Evolutionary conservation across 2,113 vertebrate species (phyloP), one percentile per base, ranked within the genome.

Genomic region (Corythornis cristatus): DNA sequence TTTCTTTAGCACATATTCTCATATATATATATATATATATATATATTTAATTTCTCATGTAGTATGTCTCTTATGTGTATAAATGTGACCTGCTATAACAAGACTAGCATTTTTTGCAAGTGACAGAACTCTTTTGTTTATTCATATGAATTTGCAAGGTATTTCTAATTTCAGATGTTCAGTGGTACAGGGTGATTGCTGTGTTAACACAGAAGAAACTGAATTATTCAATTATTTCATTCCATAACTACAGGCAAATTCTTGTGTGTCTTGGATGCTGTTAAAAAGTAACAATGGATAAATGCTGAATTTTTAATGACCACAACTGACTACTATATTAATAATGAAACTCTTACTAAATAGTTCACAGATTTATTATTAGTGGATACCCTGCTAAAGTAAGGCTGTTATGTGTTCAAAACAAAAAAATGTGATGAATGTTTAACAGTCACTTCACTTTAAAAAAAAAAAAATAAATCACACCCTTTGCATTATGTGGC

Each of bases 401-500:
- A 93, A 84, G 89, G 89, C 79, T 95, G 56, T 75, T 89, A 29
- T 80, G 84, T 87, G 72, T 94, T 87, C 82, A 94, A 94, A 95
- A 87, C 91, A 96, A 94, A 88, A 66, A 88, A 92, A 93, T 29
- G 75, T 94, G 71, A 94, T 87, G 87, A 96, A 80, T 85, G 72
- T 88, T 92, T 92, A 95, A 40, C 78, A 91, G 92, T 89, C 84
- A 83, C 71, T 94, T 94, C 71, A 85, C 68, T 93, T 77, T n/a
- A n/a, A n/a, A 16, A 82, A 95, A 95, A 89, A 94, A 65, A 66
- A 46, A 40, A 58, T 37, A 4, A 75, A 61, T 91, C 87, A 86
- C 79, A 93, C 95, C 94, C 80, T 96, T 79, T 93, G 72, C 68
- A 91, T 96, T 93, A 89, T 93, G 88, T 96, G 81, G 89, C 75